Conservation (phyloP, 2,888 invertebrate species). For the Acrobasis consociella region DNA sequence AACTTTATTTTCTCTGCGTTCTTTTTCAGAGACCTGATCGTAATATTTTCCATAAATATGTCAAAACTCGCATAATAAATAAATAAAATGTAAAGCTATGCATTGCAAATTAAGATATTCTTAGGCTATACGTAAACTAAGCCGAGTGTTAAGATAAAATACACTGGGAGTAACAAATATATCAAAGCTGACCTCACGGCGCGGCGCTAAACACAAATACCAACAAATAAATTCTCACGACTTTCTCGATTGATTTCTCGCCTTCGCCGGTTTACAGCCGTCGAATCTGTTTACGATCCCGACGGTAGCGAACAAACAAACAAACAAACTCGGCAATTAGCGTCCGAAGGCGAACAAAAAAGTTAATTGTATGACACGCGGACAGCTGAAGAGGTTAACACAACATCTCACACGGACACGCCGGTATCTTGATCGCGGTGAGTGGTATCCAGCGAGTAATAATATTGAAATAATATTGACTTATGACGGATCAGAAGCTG, state of each 20-base stretch:
- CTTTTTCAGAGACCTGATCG: no score
- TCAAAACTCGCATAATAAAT: no score
- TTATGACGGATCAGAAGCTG: no score
- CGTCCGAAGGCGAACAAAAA: slow-evolving; percentile 45
- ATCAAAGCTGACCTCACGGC: slow-evolving; percentile 2
- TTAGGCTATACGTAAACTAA: neutral
- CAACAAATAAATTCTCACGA: slow-evolving; percentile 25
- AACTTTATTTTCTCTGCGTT: no score
- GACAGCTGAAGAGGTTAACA: slow-evolving; percentile 22
- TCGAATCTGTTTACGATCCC: slow-evolving; percentile 27
- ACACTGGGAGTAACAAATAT: neutral
- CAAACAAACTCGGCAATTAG: slow-evolving; percentile 42
- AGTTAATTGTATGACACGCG: slow-evolving; percentile 31
- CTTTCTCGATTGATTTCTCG: slow-evolving; percentile 9
- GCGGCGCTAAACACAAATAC: slow-evolving; percentile 15
- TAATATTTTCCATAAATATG: no score
- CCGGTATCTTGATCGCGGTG: neutral
- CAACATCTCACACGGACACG: neutral
- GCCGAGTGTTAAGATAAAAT: neutral
- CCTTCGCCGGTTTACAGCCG: slow-evolving; percentile 23
- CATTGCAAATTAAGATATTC: neutral
- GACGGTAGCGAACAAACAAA: slow-evolving; percentile 18
- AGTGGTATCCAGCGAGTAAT: neutral
- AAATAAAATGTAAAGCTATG: no score
- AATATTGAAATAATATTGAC: no score